Conservation (phyloP, 2,888 invertebrate genomes). For the Druceiella hillmani region DNA sequence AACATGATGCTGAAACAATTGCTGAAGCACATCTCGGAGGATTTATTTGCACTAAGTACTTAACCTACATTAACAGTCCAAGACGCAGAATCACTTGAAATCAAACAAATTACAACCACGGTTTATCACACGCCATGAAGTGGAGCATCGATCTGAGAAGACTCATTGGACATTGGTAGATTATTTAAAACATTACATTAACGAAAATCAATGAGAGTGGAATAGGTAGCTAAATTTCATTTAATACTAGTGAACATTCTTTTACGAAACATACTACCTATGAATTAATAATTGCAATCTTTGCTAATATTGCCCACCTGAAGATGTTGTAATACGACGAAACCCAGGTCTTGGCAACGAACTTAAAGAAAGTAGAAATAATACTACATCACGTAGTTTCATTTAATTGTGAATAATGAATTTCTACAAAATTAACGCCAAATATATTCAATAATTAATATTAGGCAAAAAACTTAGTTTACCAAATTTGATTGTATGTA, state of each 20-base stretch:
- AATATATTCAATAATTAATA: no score
- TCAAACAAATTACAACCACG: conserved; percentile 22
- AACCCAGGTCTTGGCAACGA: no score
- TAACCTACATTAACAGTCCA: conserved; percentile 26
- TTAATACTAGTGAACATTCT: no score
- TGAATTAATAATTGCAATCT: no score
- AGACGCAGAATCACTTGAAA: conserved; percentile 24
- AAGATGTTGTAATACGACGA: no score
- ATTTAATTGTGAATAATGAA: no score
- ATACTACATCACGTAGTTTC: no score
- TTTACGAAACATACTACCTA: conserved; percentile 25
- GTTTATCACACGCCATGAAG: conserved; percentile 25
- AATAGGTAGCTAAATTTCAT: conserved; percentile 26
- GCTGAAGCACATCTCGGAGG: conserved; percentile 21
- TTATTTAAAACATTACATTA: conserved; percentile 27
- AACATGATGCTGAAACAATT: conserved; percentile 26
- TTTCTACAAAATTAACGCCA: no score
- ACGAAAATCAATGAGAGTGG: conserved; percentile 26
- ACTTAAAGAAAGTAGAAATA: no score
- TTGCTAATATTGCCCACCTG: no score
- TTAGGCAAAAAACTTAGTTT: conserved; percentile 24
- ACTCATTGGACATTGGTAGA: conserved; percentile 24
- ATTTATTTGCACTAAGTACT: conserved; percentile 26
- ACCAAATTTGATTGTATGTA: conserved; percentile 19
- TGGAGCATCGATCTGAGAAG: conserved; percentile 25